A percentile compares a stretch with the other conserved stretches of the same genome.
phyloP scores from a whole-genome alignment of 2,797 vertebrate genomes.

The Setipinna tenuifilis region DNA sequence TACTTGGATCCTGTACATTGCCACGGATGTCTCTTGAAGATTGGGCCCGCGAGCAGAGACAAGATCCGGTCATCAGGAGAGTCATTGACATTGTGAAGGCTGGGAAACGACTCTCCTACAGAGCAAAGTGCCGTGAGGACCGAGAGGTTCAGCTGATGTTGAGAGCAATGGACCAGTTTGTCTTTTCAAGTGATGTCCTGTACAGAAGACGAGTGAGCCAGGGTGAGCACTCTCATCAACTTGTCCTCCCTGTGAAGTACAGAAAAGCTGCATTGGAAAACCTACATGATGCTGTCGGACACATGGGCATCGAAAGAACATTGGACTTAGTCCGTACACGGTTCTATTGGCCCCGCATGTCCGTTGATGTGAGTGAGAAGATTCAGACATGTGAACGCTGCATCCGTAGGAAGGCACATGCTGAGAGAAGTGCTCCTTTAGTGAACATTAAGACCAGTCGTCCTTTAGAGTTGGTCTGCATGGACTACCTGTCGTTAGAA shows the following conservation, averaged over 20 bases:
- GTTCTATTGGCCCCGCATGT: too few species aligned
- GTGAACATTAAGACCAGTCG: too few species aligned
- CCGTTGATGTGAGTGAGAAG: too few species aligned
- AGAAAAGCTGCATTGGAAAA: too few species aligned
- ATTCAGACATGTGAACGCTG: too few species aligned
- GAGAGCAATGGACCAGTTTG: neutral
- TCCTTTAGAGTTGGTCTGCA: too few species aligned
- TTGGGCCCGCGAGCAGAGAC: conserved; percentile 16
- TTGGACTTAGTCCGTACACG: too few species aligned
- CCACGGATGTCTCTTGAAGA: conserved; percentile 5
- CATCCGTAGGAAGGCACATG: too few species aligned
- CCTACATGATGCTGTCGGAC: too few species aligned
- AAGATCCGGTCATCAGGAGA: conserved; percentile 26
- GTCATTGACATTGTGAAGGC: conserved; percentile 8
- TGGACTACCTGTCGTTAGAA: too few species aligned
- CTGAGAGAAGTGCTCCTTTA: too few species aligned
- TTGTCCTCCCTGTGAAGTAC: neutral
- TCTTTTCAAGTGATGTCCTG: neutral
- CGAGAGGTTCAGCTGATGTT: neutral
- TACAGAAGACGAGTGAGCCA: neutral
- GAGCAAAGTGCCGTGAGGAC: neutral
- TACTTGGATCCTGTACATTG: neutral
- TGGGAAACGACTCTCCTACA: conserved; percentile 21
- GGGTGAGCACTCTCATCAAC: neutral
- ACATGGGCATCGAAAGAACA: too few species aligned